Conservation (phyloP, 2,888 invertebrate genomes). For the Nemapogon koenigi region DNA sequence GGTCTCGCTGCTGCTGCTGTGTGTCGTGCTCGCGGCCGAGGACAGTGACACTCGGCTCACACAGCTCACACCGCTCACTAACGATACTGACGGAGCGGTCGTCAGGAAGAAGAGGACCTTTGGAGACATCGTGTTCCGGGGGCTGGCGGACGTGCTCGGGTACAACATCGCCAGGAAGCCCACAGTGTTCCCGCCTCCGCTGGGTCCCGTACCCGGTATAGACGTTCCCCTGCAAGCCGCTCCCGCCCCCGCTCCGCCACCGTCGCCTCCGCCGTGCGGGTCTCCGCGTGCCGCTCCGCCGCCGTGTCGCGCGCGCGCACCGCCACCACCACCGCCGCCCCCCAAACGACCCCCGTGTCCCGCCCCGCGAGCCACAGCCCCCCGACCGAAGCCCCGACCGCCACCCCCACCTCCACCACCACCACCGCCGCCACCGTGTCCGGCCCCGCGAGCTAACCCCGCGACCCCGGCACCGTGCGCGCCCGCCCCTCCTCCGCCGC, state of each 20-base stretch:
- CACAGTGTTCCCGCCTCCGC: slow-evolving; percentile 46
- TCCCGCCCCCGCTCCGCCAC: slow-evolving; percentile 22
- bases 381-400: slow-evolving; percentile 18
- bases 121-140: slow-evolving; percentile 55
- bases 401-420: slow-evolving; percentile 20
- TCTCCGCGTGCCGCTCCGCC: slow-evolving; percentile 21
- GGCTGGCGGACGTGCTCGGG: slow-evolving; percentile 55
- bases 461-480: slow-evolving; percentile 31
- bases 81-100: slow-evolving; percentile 32
- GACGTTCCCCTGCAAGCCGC: slow-evolving; percentile 38
- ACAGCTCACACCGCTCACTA: slow-evolving; percentile 2
- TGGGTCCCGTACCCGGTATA: slow-evolving; percentile 48
- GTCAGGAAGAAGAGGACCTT: slow-evolving; percentile 57
- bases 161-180: slow-evolving; percentile 47
- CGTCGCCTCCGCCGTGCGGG: slow-evolving; percentile 19
- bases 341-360: slow-evolving; percentile 12
- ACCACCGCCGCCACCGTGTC: slow-evolving; percentile 32
- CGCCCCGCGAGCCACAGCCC: slow-evolving; percentile 16
- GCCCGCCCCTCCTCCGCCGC: slow-evolving; percentile 34
- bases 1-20: slow-evolving; percentile 27
- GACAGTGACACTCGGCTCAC: not conserved
- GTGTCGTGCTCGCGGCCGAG: slow-evolving; percentile 16
- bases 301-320: slow-evolving; percentile 20
- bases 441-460: slow-evolving; percentile 43
- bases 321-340: slow-evolving; percentile 19